These are phyloP conservation scores for Amazona guildingii DNA, from an alignment of 2,113 vertebrate genomes.

Conservation along the genomic window DNA sequence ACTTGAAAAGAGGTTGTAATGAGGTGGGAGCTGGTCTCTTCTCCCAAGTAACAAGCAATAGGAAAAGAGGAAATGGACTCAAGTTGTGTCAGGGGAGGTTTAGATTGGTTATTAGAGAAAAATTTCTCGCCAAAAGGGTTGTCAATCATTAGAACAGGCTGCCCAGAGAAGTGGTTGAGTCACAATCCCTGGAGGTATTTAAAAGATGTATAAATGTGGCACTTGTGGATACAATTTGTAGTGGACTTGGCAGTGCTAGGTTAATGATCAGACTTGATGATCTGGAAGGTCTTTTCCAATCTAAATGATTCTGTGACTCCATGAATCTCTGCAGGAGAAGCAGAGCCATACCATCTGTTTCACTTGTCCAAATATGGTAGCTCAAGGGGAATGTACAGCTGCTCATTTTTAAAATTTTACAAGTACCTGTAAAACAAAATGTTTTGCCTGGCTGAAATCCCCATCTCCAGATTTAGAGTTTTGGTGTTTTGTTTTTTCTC, in stretches of 20 bases:
- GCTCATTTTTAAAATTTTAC: constrained; percentile 32
- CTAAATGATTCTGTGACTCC: background rate
- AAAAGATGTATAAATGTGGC: background rate
- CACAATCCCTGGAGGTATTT: background rate
- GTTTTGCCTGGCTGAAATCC: constrained; percentile 9
- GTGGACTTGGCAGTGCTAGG: background rate
- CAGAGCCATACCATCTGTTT: background rate
- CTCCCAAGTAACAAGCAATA: background rate
- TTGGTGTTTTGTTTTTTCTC: background rate
- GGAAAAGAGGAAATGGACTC: background rate
- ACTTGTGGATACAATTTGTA: background rate
- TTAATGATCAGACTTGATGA: background rate
- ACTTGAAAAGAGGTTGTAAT: background rate
- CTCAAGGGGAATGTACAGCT: background rate
- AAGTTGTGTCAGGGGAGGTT: background rate
- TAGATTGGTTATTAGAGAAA: background rate
- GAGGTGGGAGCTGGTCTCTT: background rate
- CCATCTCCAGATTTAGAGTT: background rate
- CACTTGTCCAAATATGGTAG: background rate
- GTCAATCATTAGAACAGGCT: background rate
- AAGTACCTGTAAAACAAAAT: constrained; percentile 35
- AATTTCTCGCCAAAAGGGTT: background rate
- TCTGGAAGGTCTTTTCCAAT: background rate
- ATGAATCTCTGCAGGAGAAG: background rate
- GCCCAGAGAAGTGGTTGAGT: background rate